phyloP scores from a whole-genome alignment of 2,797 vertebrate genomes.

The Hemibagrus guttatus region DNA sequence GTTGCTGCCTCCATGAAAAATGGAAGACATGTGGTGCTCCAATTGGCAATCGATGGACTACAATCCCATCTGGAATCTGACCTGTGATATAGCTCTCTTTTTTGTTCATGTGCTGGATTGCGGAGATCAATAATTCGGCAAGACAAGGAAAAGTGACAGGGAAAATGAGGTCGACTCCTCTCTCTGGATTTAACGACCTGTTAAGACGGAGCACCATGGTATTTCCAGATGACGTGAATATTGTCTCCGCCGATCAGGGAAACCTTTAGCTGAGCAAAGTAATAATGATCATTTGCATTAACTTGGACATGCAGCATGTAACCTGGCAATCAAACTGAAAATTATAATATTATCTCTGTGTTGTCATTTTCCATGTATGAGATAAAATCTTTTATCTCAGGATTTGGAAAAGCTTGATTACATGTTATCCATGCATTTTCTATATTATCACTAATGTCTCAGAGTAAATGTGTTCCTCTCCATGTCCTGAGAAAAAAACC shows the following conservation, averaged over 20 bases:
- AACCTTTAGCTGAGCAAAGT: constrained; percentile 16
- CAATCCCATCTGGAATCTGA: constrained; percentile 22
- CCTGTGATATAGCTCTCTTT: constrained; percentile 18
- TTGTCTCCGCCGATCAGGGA: not conserved
- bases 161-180: constrained; percentile 25
- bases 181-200: constrained; percentile 21
- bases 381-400: not conserved
- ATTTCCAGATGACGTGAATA: constrained; percentile 36
- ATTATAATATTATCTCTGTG: not conserved
- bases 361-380: not conserved
- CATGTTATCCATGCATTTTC: not conserved
- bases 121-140: not conserved
- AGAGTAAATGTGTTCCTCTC: not conserved
- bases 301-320: not conserved
- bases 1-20: constrained; percentile 29
- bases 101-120: constrained; percentile 6
- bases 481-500: not conserved
- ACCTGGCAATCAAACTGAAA: constrained; percentile 1
- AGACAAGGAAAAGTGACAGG: constrained; percentile 20
- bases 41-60: constrained; percentile 36
- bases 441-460: constrained; percentile 1
- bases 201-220: constrained; percentile 10
- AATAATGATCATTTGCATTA: not conserved
- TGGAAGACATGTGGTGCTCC: constrained; percentile 29
- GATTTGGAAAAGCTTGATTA: not conserved